Base-by-base conservation (phyloP, 2,113 vertebrate species). In the Rhombomys opimus region DNA sequence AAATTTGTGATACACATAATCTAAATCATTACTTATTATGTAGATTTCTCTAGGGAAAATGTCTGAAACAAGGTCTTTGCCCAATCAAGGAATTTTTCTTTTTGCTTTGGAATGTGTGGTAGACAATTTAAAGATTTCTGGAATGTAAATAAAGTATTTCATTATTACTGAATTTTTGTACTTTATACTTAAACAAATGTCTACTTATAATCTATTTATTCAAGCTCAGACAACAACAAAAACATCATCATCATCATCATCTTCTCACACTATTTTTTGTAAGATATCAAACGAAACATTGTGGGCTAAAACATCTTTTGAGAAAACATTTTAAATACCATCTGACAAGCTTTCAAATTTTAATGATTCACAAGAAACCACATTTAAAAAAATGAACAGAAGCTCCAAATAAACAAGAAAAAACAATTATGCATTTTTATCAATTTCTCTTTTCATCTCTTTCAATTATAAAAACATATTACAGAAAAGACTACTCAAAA, bases 391-490 rank as follows among this genome's bases (percentile, higher is more conserved):
- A 76, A 54, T 95, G 72, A 95, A 95, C 90, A 95, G 88, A 97
- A 96, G 70, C 67, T 96, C 25, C 59, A 54, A 93, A 95, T 92
- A 96, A 95, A 96, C 63, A 96, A 93, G 90, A 93, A 76, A 95
- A 96, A 85, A 30, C 41, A 96, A 97, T 96, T 96, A 88, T 90
- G 75, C 59, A 88, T 96, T 65, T 96, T 96, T 97, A 95, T 96
- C 76, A 95, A 95, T 90, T 95, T 96, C 46, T 96, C 76, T 97
- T 97, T 97, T 98, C 85, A 97, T 96, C 65, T 95, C 41, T 7
- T 25, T 96, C 75, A 95, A 96, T 93, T 97, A 95, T 95, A 95
- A 97, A 97, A 97, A 77, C 95, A 93, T 81, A 95, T 96, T 90
- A 96, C 90, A 52, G 72, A 90, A 84, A 32, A 96, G 59, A 96